Conservation (phyloP, 2,888 invertebrate genomes). For the Ceratothoa steindachneri region DNA sequence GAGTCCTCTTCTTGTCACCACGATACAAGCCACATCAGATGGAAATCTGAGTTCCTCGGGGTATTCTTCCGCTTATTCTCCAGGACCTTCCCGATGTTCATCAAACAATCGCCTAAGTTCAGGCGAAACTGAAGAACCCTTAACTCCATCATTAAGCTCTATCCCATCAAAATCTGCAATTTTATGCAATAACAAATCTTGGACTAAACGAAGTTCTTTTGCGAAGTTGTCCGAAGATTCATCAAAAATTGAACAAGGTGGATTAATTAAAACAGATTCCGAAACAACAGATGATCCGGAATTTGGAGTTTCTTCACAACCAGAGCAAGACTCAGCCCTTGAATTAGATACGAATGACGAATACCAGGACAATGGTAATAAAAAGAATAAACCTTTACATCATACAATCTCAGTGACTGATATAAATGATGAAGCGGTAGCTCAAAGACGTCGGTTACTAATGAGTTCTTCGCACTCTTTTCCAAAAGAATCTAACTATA, state of each 20-base stretch:
- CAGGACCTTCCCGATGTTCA: slow-evolving; percentile 74
- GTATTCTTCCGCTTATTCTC: slow-evolving; percentile 79
- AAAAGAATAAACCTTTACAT: slow-evolving; percentile 22
- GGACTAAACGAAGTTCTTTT: slow-evolving; percentile 30
- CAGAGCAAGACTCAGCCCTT: slow-evolving; percentile 42
- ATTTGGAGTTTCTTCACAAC: slow-evolving; percentile 20
- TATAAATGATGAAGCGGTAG: slow-evolving; percentile 26
- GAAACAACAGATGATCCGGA: slow-evolving; percentile 48
- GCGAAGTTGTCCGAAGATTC: not conserved
- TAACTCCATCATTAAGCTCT: slow-evolving; percentile 36
- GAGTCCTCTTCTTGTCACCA: slow-evolving; percentile 64
- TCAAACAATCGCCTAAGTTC: slow-evolving; percentile 71
- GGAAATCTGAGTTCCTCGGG: slow-evolving; percentile 79
- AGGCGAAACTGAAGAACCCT: slow-evolving; percentile 40
- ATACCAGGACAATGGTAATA: slow-evolving; percentile 24
- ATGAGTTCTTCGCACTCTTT: slow-evolving; percentile 38
- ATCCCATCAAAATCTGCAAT: slow-evolving; percentile 9
- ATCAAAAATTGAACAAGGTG: not conserved
- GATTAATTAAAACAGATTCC: slow-evolving; percentile 38
- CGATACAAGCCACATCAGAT: slow-evolving; percentile 71
- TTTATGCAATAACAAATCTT: not conserved
- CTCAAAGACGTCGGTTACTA: slow-evolving; percentile 28
- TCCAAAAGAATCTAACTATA: slow-evolving; percentile 32
- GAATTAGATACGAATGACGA: slow-evolving; percentile 45
- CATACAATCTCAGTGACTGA: slow-evolving; percentile 15